Percentiles rank a stretch among this genome's conserved stretches.
These are phyloP conservation scores for Eristalis intricaria DNA, from an alignment of 2,888 invertebrate species.

Conservation along the genomic window DNA sequence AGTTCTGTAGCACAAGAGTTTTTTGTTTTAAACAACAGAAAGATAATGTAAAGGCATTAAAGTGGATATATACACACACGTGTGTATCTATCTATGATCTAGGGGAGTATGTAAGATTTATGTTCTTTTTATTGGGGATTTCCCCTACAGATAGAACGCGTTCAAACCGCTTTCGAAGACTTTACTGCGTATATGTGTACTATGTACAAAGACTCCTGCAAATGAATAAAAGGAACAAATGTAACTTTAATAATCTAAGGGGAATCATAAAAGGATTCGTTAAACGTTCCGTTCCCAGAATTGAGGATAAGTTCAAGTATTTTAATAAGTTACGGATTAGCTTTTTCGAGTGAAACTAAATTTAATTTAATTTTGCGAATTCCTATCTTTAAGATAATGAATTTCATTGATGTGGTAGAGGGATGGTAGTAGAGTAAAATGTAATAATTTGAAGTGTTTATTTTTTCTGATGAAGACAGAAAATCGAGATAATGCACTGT, in stretches of 20 bases:
- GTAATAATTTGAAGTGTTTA: too few species aligned
- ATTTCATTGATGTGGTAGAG: neutral
- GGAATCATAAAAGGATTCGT: conserved; percentile 17
- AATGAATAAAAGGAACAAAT: conserved; percentile 22
- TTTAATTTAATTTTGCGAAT: conserved; percentile 21
- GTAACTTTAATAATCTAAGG: conserved; percentile 41
- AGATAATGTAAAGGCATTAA: neutral
- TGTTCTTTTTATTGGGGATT: conserved; percentile 48
- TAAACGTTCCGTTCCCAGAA: neutral
- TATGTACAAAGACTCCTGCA: conserved; percentile 8
- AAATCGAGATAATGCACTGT: too few species aligned
- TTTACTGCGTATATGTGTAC: conserved; percentile 37
- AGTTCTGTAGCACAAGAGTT: neutral
- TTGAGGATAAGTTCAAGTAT: conserved; percentile 3
- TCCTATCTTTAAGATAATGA: neutral
- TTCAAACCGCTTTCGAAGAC: conserved; percentile 1
- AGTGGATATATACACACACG: neutral
- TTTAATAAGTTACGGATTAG: conserved; percentile 23
- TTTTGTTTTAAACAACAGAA: neutral
- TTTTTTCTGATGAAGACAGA: too few species aligned
- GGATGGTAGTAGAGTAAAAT: neutral
- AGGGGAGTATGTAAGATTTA: conserved; percentile 41
- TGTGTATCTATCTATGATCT: conserved; percentile 17
- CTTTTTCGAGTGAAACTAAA: neutral
- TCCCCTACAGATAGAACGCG: conserved; percentile 26